Evolutionary conservation across 2,113 vertebrate species (phyloP), one percentile per base, ranked within the genome.

Genomic region (Macheiramphus alcinus): DNA sequence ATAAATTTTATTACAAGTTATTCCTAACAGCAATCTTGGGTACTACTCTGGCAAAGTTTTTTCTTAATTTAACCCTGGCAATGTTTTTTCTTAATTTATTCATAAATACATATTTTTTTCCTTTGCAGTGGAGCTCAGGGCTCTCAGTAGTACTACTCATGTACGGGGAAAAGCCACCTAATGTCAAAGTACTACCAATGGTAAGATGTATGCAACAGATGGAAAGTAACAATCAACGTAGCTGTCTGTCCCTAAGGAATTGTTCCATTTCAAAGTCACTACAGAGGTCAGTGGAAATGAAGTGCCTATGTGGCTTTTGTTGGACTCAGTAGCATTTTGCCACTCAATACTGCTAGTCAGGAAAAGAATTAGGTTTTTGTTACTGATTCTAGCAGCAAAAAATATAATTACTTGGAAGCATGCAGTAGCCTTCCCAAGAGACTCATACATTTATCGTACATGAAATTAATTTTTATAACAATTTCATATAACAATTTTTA

Each of bases 131-230:
- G 29, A 63, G 36, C 20, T 86, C 55, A 40, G 27, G 38, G 10
- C 10, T 62, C 22, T 76, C 50, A 63, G 56, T 21, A 70, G 40
- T 72, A 22, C 34, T 59, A 32, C 29, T 40, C 38, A 55, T 3
- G 9, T 29, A 55, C 9, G 4, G 1, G 11, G 68, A 36, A 85
- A 79, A 79, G 7, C 1, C 2, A 1, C 18, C n/a, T 72, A 11
- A 34, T 34, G 7, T 27, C 21, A 15, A n/a, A 48, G 27, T 11
- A 26, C 50, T n/a, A 13, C 25, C 38, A 58, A 22, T 5, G 3
- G 43, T 43, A 68, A 76, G 36, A 29, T 29, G 27, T 15, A 20
- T 43, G 76, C 48, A 82, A 55, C 47, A 81, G 43, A 76, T 48
- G 40, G 38, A 72, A 83, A 61, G 53, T 26, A 68, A 20, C 22